A percentile compares a stretch with the other conserved stretches of the same genome.
Evolutionary conservation across 2,113 vertebrate species (phyloP).

Genomic region (Cyprinodon tularosa): DNA sequence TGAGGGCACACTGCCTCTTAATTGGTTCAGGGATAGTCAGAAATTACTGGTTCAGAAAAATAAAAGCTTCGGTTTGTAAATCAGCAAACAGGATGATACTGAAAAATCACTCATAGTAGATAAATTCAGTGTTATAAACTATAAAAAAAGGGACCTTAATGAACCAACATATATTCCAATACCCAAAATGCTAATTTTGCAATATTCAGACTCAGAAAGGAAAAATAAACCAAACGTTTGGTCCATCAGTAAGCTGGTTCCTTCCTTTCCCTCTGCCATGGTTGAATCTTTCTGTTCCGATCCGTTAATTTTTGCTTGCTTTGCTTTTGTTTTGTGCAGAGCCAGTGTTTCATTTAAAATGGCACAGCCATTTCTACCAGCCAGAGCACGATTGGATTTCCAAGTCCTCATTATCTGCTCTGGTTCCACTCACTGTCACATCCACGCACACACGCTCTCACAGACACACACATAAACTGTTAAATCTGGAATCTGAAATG

Average conservation of each 20-base stretch:
- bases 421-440: constrained; percentile 45
- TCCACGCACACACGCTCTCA: constrained; percentile 30
- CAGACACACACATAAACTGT: constrained; percentile 36
- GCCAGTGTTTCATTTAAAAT: constrained; percentile 52
- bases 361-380: constrained; percentile 44
- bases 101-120: neutral
- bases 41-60: neutral
- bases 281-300: constrained; percentile 25
- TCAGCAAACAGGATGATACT: neutral
- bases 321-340: constrained; percentile 43
- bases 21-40: neutral
- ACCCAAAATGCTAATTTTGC: constrained; percentile 5
- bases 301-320: constrained; percentile 32
- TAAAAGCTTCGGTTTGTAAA: neutral
- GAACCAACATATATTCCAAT: constrained; percentile 4
- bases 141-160: neutral
- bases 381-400: constrained; percentile 46
- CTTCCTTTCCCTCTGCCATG: constrained; percentile 32
- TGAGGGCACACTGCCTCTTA: neutral
- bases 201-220: neutral
- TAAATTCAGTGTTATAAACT: neutral
- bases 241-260: constrained; percentile 18
- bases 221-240: constrained; percentile 17
- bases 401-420: constrained; percentile 59
- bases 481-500: constrained; percentile 55